Conservation (phyloP, 1,140 invertebrate species). For the Diabrotica undecimpunctata region DNA sequence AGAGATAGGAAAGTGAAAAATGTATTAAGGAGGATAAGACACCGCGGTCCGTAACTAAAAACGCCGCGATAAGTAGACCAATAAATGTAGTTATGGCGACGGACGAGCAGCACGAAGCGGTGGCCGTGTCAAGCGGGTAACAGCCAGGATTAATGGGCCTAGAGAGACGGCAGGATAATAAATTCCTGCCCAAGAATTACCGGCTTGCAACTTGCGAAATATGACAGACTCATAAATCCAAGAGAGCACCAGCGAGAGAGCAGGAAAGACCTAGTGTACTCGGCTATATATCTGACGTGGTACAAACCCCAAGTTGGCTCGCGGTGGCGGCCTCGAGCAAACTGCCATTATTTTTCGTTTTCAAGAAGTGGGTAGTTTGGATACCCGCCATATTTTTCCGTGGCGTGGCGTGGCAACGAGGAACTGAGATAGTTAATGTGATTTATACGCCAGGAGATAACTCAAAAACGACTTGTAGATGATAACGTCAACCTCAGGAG, state of each 20-base stretch:
- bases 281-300: slow-evolving; percentile 34
- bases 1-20: slow-evolving; percentile 12
- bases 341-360: slow-evolving; percentile 40
- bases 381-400: slow-evolving; percentile 39
- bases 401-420: slow-evolving; percentile 25
- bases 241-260: slow-evolving; percentile 33
- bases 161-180: slow-evolving; percentile 44
- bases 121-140: slow-evolving; percentile 31
- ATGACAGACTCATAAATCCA: slow-evolving; percentile 47
- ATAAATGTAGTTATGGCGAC: slow-evolving; percentile 19
- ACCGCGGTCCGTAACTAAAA: slow-evolving; percentile 13
- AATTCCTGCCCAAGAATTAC: slow-evolving; percentile 48
- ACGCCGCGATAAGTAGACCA: slow-evolving; percentile 12
- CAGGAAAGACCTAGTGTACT: slow-evolving; percentile 15
- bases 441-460: slow-evolving; percentile 42
- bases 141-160: slow-evolving; percentile 44
- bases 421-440: slow-evolving; percentile 42
- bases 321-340: slow-evolving; percentile 22
- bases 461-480: slow-evolving; percentile 29
- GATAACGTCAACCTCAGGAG: slow-evolving; percentile 38
- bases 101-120: slow-evolving; percentile 24
- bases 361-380: slow-evolving; percentile 39
- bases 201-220: slow-evolving; percentile 48
- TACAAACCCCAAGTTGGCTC: slow-evolving; percentile 31
- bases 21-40: slow-evolving; percentile 9